Evolutionary conservation across 1,140 invertebrate species (phyloP).

Genomic region (Drosophila mojavensis): DNA sequence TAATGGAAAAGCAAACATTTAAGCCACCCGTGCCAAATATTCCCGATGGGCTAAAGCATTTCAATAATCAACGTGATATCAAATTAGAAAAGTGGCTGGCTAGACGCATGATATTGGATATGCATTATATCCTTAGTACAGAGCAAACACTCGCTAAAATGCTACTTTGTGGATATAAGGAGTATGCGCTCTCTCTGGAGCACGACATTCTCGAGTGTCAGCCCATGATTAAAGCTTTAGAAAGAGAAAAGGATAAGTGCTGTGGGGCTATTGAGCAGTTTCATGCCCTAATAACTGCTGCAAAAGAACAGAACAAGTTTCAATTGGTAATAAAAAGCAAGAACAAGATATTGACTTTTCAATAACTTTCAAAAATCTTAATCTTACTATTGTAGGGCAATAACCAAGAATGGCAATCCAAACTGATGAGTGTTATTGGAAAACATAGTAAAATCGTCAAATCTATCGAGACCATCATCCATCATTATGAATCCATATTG

Average conservation of each 20-base stretch:
- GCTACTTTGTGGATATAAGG: slow-evolving; percentile 48
- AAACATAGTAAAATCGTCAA: not conserved
- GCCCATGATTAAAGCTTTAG: slow-evolving; percentile 6
- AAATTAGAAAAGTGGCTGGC: slow-evolving; percentile 26
- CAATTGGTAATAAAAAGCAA: slow-evolving; percentile 35
- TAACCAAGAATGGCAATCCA: slow-evolving; percentile 21
- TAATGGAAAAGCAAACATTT: slow-evolving; percentile 7
- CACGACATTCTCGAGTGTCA: slow-evolving; percentile 42
- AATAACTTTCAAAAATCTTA: no score
- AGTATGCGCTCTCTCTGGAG: slow-evolving; percentile 57
- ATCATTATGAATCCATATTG: slow-evolving; percentile 29
- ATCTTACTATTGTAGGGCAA: not conserved
- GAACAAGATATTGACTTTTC: not conserved
- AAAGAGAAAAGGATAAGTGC: slow-evolving; percentile 15
- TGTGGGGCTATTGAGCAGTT: slow-evolving; percentile 43
- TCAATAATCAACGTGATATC: not conserved
- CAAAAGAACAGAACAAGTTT: slow-evolving; percentile 18
- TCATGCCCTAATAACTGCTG: not conserved
- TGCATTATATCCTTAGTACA: slow-evolving; percentile 53
- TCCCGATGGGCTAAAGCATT: slow-evolving; percentile 23
- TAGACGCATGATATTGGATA: slow-evolving; percentile 28
- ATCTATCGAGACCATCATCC: slow-evolving; percentile 5
- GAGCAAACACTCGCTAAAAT: slow-evolving; percentile 43
- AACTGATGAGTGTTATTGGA: slow-evolving; percentile 22
- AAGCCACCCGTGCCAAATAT: slow-evolving; percentile 5